Evolutionary conservation across 2,888 invertebrate genomes (phyloP), one percentile per base, ranked within the genome.

Genomic region (Tryphoninae sp.): DNA sequence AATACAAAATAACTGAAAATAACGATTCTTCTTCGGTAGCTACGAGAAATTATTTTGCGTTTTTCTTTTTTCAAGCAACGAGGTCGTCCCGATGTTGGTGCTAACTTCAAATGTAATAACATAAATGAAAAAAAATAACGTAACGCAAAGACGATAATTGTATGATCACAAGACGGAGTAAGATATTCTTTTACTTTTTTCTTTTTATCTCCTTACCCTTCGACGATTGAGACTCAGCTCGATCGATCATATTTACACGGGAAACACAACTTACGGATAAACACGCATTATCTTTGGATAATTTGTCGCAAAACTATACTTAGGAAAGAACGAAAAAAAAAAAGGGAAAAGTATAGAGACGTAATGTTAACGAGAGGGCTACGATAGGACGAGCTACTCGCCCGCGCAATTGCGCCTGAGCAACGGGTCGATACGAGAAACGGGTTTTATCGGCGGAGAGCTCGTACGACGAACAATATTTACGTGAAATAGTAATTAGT

Each of bases 211-310:
- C 26, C 59, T 40, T 58, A 26, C 59, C 9, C 49, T 33, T 53
- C 7, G 26, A 33, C 61, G 16, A 33, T 19, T 33, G 61, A 67
- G 1, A 62, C 58, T 11, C 23, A 6, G 58, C 16, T 64, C 65
- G 19, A 42, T 65, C 64, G 42, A 33, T 33, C 65, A 65, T 81
- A 78, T 68, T 72, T 80, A 80, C 78, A 78, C 40, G 62, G 58
- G 40, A 65, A 65, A 55, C 53, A 74, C 58, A 33, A 71, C 61
- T 71, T 71, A 78, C 42, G 73, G 67, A 45, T 61, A 26, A 69
- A 78, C 64, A 65, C 69, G 84, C 76, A 82, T 84, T 85, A 85
- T 82, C 73, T 64, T 71, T 33, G 40, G 76, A 86, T 85, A 86
- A 86, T 79, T 83, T 84, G 86, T 86, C 84, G 84, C 45, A 58